A percentile compares a stretch with the other conserved stretches of the same genome.
These are phyloP conservation scores for Monodelphis domestica DNA, from an alignment of 2,797 vertebrate genomes.

Conservation along the genomic window DNA sequence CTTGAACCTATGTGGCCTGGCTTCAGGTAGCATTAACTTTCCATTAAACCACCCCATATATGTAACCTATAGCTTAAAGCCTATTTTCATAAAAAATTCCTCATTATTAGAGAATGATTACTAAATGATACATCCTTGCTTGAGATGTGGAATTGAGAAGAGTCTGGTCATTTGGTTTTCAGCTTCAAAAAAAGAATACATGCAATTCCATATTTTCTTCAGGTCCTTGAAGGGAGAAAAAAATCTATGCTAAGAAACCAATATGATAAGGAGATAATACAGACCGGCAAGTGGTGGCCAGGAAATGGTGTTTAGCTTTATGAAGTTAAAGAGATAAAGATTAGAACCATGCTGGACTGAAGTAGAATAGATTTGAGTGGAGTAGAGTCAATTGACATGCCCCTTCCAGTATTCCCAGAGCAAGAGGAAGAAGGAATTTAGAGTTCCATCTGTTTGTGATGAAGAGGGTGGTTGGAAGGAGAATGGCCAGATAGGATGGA, in stretches of 20 bases:
- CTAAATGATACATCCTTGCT: background rate
- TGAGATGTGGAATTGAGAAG: background rate
- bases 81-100: background rate
- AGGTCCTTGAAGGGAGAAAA: background rate
- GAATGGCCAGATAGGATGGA: conserved; percentile 48
- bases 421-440: background rate
- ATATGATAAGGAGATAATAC: background rate
- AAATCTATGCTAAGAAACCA: background rate
- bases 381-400: background rate
- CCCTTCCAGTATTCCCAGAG: background rate
- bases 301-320: background rate
- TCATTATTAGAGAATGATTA: background rate
- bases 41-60: background rate
- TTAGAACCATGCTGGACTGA: too few species aligned
- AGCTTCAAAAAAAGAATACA: background rate
- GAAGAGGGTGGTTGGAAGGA: conserved; percentile 32
- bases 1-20: background rate
- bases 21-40: background rate
- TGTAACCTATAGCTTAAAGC: background rate
- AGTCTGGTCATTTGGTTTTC: background rate
- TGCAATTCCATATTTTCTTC: background rate
- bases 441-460: background rate
- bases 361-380: background rate
- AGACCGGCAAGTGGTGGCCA: background rate
- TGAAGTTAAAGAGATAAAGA: background rate